Evolutionary conservation across 2,113 vertebrate species (phyloP), one percentile per base, ranked within the genome.

Genomic region (Hippocampus barbouri): DNA sequence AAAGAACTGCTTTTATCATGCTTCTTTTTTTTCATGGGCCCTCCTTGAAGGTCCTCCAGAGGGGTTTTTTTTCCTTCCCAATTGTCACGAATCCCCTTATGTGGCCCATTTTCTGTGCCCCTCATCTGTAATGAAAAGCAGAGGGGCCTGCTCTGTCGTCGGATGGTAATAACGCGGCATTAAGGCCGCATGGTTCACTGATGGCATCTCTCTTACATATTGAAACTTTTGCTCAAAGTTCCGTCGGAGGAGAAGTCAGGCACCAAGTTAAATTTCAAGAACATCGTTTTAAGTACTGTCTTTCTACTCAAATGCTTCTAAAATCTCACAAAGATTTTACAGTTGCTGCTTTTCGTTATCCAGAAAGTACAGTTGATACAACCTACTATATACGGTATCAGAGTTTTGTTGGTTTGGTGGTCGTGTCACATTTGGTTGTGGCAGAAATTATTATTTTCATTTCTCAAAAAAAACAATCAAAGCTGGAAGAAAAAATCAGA

Each of bases 101-200:
- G 14, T 75, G 80, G 76, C 68, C 69, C 74, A 70, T 84, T 85
- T 86, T 84, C 76, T 77, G 64, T 77, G 83, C 79, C 61, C 47
- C 62, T 77, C 72, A 64, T 51, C 69, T 53, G 71, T 87, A 85
- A 91, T 90, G 79, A 87, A 82, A 86, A 83, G 78, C 79, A 79
- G 85, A 81, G 72, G 62, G 69, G 62, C 68, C 73, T 1, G 63
- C 65, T 78, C 89, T 86, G 88, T 91, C 88, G 68, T 88, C 89
- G 81, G 83, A 77, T 85, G 47, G 65, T 86, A 86, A 91, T 91
- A 89, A 87, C 5, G 61, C 73, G 69, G 78, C 75, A 86, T 88
- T 86, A 85, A 67, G 57, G 56, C 70, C 73, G 70, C 82, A 82
- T 68, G 76, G 69, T 75, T 69, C 30, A 15, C 61, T 79, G 81